Base-by-base conservation (phyloP, 2,888 invertebrate genomes). In the Molorchus minor region DNA sequence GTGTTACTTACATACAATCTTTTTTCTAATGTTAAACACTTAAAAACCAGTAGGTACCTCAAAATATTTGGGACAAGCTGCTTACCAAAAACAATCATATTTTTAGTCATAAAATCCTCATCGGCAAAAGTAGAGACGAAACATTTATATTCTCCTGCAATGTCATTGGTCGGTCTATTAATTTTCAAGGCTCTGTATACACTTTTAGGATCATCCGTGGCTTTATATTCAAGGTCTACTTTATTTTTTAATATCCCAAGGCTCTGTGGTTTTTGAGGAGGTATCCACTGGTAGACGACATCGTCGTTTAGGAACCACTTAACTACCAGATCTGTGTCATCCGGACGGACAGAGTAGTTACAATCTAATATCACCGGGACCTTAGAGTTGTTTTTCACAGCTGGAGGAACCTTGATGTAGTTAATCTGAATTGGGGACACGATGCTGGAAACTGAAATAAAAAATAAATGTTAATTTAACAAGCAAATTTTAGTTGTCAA, bases 251-350 rank as follows among this genome's bases (percentile, higher is more conserved):
- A 79, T 17, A 78, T 16, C 1, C 88, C 88, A 44, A 89, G 80
- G 10, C 87, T 88, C 72, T 87, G 87, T 0, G 90, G 90, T 65
- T 83, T 84, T 64, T 85, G 84, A 2, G 88, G 87, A 1, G 88
- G 88, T 61, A 92, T 91, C 91, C 92, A 92, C 77, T 92, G 91
- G 79, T 92, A 92, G n/a, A 92, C 88, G 0, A 87, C 85, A 45
- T 87, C 84, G 71, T 88, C 86, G 77, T 86, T 86, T 72, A 45
- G 38, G 13, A 29, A 54, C 92, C 92, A 92, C 77, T 91, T 91
- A 5, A 92, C 87, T 2, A 91, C 90, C 15, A 92, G 80, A 0
- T 89, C 89, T 0, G 85, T 84, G 64, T 88, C 87, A 70, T 87
- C 86, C 40, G 83, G 85, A 10, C 85, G 84, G 12, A 87, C 80